Evolutionary conservation across 1,140 invertebrate genomes (phyloP).

Genomic region (Cydia pomonella): DNA sequence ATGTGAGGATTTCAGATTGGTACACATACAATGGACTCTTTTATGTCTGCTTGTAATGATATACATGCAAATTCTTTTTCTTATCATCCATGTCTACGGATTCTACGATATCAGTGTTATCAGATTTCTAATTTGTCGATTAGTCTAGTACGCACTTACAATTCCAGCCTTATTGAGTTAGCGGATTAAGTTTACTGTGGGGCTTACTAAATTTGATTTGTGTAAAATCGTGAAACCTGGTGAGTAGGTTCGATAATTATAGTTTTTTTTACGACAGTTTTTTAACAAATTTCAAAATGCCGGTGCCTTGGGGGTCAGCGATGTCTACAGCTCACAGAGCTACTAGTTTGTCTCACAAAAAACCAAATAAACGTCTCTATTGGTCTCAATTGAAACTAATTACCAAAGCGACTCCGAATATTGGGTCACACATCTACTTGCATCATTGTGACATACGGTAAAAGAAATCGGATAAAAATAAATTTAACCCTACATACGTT

Average conservation of each 20-base stretch:
- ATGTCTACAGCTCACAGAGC: too few species aligned
- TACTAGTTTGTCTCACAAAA: neutral
- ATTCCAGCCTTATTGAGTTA: too few species aligned
- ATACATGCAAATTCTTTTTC: neutral
- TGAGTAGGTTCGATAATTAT: too few species aligned
- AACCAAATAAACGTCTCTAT: neutral
- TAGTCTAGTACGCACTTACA: too few species aligned
- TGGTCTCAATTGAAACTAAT: neutral
- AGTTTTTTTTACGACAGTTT: too few species aligned
- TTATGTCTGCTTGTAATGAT: neutral
- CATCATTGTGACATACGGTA: neutral
- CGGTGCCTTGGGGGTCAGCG: too few species aligned
- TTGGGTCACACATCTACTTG: neutral
- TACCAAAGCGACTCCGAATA: neutral
- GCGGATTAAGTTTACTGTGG: too few species aligned
- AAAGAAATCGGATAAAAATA: neutral
- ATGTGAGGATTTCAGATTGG: neutral
- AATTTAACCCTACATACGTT: neutral
- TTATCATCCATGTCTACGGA: neutral
- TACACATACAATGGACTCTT: constrained; percentile 4
- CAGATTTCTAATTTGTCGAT: too few species aligned
- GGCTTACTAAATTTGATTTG: too few species aligned
- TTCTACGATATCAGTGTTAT: too few species aligned
- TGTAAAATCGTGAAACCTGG: too few species aligned
- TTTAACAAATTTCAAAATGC: too few species aligned